Conservation (phyloP, 1,140 invertebrate species). For the Hetaerina americana region DNA sequence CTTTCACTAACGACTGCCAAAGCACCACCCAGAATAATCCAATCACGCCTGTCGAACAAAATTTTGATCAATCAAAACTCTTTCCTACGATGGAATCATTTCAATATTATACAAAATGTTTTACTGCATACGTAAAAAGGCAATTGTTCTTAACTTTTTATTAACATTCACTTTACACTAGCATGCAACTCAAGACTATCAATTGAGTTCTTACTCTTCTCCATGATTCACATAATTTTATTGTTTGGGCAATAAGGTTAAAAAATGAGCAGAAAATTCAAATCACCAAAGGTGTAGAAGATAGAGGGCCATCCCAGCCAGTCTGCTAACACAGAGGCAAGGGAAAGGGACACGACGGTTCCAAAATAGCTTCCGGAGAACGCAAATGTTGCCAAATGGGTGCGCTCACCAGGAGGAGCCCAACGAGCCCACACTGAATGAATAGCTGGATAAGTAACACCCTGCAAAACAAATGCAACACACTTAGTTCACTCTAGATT, state of each 20-base stretch:
- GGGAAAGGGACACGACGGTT: slow-evolving; percentile 24
- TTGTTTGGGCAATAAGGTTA: no score
- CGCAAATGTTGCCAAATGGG: slow-evolving; percentile 24
- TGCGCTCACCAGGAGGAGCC: slow-evolving; percentile 25
- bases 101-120: no score
- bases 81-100: no score
- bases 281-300: slow-evolving; percentile 33
- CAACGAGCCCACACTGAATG: slow-evolving; percentile 19
- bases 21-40: slow-evolving; percentile 17
- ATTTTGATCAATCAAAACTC: no score
- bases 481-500: no score
- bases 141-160: no score
- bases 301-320: slow-evolving; percentile 25
- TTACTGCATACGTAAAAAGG: no score
- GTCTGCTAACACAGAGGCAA: slow-evolving; percentile 21
- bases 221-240: no score
- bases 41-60: slow-evolving; percentile 16
- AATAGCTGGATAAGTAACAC: slow-evolving; percentile 22
- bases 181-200: no score
- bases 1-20: slow-evolving; percentile 25
- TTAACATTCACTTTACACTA: no score
- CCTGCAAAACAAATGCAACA: slow-evolving; percentile 18
- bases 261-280: no score
- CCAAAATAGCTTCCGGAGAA: slow-evolving; percentile 27
- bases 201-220: no score